Evolutionary conservation across 2,113 vertebrate species (phyloP).

Genomic region (Raja brachyura): DNA sequence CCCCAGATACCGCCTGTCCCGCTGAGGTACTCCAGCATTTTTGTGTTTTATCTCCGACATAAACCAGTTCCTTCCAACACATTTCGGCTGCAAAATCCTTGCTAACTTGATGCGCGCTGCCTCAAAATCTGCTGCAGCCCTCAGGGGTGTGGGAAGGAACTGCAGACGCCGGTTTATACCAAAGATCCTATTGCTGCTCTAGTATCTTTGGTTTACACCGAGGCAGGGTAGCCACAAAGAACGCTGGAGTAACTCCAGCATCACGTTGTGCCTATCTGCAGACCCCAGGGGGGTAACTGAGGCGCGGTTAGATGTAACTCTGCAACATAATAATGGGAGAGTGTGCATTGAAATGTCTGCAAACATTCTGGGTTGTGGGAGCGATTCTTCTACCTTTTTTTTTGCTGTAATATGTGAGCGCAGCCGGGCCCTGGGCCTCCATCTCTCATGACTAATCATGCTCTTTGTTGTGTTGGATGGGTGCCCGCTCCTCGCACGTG

Average conservation of each 20-base stretch:
- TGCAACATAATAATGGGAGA: background rate
- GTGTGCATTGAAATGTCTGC: background rate
- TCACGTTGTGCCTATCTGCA: too few species aligned
- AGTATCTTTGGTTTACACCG: too few species aligned
- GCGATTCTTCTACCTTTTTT: background rate
- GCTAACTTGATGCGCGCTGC: background rate
- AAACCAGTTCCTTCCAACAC: too few species aligned
- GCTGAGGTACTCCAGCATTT: too few species aligned
- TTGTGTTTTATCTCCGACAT: too few species aligned
- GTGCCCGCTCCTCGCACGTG: constrained; percentile 79
- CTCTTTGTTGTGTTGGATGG: constrained; percentile 82
- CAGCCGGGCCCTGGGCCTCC: background rate
- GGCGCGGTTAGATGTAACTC: background rate
- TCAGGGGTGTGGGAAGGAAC: background rate
- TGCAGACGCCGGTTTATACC: too few species aligned
- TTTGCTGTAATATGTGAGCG: background rate
- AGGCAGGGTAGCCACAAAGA: too few species aligned
- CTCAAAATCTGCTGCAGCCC: background rate
- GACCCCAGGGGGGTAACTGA: background rate
- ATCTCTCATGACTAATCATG: constrained; percentile 61
- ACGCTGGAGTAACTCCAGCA: too few species aligned
- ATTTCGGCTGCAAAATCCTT: too few species aligned
- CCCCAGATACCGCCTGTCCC: too few species aligned
- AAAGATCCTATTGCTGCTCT: too few species aligned
- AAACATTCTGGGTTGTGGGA: background rate